A percentile compares a stretch with the other conserved stretches of the same genome.
phyloP scores from a whole-genome alignment of 2,797 vertebrate species.

The Sebastes matsubarae region DNA sequence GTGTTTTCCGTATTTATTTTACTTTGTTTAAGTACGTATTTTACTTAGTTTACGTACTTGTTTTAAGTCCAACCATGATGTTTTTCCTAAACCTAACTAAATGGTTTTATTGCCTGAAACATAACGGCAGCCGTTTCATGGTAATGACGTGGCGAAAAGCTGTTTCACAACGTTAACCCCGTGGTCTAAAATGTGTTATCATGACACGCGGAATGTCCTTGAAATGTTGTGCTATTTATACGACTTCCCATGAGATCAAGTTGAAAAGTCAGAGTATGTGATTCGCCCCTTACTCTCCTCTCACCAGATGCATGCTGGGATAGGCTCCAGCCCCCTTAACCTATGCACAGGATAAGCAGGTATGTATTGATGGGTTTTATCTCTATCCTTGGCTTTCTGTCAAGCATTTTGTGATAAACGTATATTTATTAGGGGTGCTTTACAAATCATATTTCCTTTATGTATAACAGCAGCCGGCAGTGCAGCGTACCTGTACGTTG shows the following conservation, averaged over 20 bases:
- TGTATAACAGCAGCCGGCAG: rapidly evolving
- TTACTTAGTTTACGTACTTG: no score
- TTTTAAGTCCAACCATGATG: no score
- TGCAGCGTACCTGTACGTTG: constrained; percentile 89
- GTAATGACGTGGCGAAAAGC: neutral
- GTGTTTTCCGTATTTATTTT: no score
- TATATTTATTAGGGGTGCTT: neutral
- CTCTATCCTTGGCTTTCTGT: neutral
- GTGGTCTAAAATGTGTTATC: neutral
- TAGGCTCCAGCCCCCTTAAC: neutral
- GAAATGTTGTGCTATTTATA: neutral
- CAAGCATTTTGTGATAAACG: neutral
- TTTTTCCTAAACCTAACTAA: no score
- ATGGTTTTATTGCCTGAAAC: no score
- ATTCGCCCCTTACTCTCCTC: neutral
- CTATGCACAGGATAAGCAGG: neutral
- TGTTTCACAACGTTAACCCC: neutral
- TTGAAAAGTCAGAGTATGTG: neutral
- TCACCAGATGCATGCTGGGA: neutral
- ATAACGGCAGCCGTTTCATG: neutral
- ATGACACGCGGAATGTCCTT: neutral
- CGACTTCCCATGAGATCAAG: neutral
- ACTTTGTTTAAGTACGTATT: no score
- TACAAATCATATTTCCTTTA: neutral
- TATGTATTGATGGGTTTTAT: neutral